These are phyloP conservation scores for Drosophila putrida DNA, from an alignment of 2,888 invertebrate genomes.

Conservation along the genomic window DNA sequence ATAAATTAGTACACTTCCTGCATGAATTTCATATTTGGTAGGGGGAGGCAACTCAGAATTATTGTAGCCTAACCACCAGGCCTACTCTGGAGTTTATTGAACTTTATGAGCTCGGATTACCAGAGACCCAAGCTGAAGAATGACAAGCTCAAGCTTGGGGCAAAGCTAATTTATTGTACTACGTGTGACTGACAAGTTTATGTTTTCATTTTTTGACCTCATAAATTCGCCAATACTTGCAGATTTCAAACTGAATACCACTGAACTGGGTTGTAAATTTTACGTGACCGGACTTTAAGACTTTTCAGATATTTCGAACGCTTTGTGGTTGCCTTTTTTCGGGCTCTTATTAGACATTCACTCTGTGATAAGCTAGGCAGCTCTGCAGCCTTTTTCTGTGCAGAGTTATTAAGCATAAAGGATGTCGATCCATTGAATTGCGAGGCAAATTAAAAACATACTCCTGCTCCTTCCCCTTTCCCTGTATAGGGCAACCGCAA, in stretches of 20 bases:
- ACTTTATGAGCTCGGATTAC: constrained; percentile 72
- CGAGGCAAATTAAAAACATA: constrained; percentile 47
- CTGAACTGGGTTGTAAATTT: constrained; percentile 59
- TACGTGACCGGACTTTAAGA: constrained; percentile 50
- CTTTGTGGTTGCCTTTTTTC: not conserved
- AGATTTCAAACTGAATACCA: constrained; percentile 59
- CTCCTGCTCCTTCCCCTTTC: not conserved
- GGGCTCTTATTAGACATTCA: not conserved
- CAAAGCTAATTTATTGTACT: constrained; percentile 60
- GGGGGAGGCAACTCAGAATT: constrained; percentile 37
- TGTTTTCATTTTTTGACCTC: constrained; percentile 57
- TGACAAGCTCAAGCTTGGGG: constrained; percentile 4
- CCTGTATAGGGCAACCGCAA: not conserved
- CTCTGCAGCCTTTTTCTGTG: constrained; percentile 3
- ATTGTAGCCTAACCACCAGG: constrained; percentile 35
- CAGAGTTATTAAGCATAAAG: constrained; percentile 39
- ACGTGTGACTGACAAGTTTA: constrained; percentile 79
- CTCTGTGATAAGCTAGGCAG: constrained; percentile 18
- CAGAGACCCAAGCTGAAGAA: constrained; percentile 18
- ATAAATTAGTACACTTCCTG: constrained; percentile 74
- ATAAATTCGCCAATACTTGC: constrained; percentile 53
- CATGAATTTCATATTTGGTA: constrained; percentile 25
- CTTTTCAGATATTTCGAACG: constrained; percentile 12
- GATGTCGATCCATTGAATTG: constrained; percentile 50
- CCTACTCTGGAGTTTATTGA: constrained; percentile 63